A percentile compares a stretch with the other conserved stretches of the same genome.
Conservation (phyloP, 2,797 vertebrate species). For the Liasis olivaceus region DNA sequence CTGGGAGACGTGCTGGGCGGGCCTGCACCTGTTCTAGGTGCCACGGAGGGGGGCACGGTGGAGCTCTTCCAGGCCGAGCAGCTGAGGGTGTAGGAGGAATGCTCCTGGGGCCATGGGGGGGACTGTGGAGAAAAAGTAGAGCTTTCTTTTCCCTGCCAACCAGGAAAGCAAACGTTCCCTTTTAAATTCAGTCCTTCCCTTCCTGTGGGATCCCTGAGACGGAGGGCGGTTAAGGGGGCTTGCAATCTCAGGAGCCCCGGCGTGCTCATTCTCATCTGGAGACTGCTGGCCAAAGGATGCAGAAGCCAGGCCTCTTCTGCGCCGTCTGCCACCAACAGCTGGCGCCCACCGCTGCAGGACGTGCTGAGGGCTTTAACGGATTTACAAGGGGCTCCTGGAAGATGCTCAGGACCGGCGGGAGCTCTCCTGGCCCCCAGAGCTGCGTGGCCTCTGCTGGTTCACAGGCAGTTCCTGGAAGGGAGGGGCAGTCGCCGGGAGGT, state of each 20-base stretch:
- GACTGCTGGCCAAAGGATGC: neutral
- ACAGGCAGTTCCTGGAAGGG: neutral
- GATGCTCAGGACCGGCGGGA: neutral
- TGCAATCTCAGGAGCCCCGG: neutral
- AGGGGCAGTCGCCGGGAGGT: neutral
- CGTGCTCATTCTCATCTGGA: neutral
- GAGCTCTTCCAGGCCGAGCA: neutral
- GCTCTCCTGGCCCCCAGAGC: neutral
- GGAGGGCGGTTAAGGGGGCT: too few relatives aligned
- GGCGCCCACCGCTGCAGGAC: rapidly evolving
- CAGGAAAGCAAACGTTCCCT: neutral
- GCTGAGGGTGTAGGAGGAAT: neutral
- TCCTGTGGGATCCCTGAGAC: neutral
- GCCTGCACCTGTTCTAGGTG: neutral
- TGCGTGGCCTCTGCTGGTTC: neutral
- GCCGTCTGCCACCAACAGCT: neutral
- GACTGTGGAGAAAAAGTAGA: too few relatives aligned
- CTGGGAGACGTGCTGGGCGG: neutral
- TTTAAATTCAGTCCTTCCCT: neutral
- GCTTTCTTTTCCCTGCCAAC: neutral
- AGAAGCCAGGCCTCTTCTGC: neutral
- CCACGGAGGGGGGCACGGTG: neutral
- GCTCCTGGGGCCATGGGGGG: neutral
- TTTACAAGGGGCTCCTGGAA: neutral
- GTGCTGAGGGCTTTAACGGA: neutral